A percentile compares a stretch with the other conserved stretches of the same genome.
phyloP scores from a whole-genome alignment of 2,888 invertebrate genomes.

The Falcaria lacertinaria region DNA sequence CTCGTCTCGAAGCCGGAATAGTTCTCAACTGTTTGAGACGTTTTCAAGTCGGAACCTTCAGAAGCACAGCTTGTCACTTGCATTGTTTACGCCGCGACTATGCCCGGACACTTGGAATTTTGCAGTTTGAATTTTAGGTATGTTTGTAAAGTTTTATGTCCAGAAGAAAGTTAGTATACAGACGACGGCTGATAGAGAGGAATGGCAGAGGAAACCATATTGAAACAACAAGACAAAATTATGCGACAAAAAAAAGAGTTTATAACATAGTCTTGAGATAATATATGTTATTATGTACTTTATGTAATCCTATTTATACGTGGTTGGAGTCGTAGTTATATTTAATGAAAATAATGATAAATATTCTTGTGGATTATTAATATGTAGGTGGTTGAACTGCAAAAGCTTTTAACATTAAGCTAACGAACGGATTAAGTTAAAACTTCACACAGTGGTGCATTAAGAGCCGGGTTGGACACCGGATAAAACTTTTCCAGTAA shows the following conservation, averaged over 20 bases:
- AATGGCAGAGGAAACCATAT: too few species aligned
- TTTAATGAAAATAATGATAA: too few species aligned
- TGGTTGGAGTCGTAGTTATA: too few species aligned
- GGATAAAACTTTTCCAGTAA: background rate
- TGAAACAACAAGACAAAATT: too few species aligned
- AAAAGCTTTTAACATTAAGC: background rate
- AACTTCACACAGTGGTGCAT: slow-evolving; percentile 1
- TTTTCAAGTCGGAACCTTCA: slow-evolving; percentile 15
- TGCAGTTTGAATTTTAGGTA: slow-evolving; percentile 2
- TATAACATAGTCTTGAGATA: too few species aligned
- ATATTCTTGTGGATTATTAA: background rate
- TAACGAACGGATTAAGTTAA: background rate
- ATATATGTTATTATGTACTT: too few species aligned
- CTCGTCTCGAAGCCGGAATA: slow-evolving; percentile 30
- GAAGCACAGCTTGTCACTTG: slow-evolving; percentile 20
- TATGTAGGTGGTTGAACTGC: background rate
- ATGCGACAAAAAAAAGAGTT: too few species aligned
- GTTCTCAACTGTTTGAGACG: slow-evolving; percentile 13
- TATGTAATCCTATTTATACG: too few species aligned
- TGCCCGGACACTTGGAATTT: slow-evolving; percentile 22
- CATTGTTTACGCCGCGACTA: slow-evolving; percentile 25
- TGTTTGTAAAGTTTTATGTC: too few species aligned
- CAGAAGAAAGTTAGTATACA: too few species aligned
- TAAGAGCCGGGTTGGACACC: slow-evolving; percentile 1
- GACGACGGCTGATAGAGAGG: too few species aligned